Evolutionary conservation across 2,888 invertebrate genomes (phyloP).

Genomic region (Lymantria monacha): DNA sequence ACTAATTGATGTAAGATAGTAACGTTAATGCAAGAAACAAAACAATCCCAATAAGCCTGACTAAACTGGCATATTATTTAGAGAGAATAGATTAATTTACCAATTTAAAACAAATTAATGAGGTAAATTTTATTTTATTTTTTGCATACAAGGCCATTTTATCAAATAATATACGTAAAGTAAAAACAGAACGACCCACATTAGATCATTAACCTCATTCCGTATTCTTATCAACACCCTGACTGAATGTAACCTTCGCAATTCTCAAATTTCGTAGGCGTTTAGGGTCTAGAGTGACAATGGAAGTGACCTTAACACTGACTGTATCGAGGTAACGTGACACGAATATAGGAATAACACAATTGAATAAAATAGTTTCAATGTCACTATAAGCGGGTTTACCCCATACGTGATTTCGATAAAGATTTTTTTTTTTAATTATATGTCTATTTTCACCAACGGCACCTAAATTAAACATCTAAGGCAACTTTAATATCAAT

Average conservation of each 20-base stretch:
- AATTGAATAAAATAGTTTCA: constrained; percentile 31
- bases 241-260: constrained; percentile 19
- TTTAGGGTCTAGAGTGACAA: constrained; percentile 21
- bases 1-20: no score
- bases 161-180: constrained; percentile 4
- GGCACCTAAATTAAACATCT: no score
- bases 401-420: constrained; percentile 17
- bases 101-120: background rate
- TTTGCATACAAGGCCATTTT: constrained; percentile 2
- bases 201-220: constrained; percentile 27
- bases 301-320: constrained; percentile 14
- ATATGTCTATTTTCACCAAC: no score
- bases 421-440: background rate
- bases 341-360: constrained; percentile 39
- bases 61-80: no score
- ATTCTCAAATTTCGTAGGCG: constrained; percentile 35
- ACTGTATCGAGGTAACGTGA: constrained; percentile 28
- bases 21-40: no score
- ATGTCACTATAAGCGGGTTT: constrained; percentile 32
- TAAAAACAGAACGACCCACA: constrained; percentile 15
- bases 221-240: constrained; percentile 14
- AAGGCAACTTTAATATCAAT: no score
- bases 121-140: background rate
- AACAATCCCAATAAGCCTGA: no score
- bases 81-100: no score